These are phyloP conservation scores for Telmatherina bonti DNA, from an alignment of 2,797 vertebrate genomes.

Conservation along the genomic window DNA sequence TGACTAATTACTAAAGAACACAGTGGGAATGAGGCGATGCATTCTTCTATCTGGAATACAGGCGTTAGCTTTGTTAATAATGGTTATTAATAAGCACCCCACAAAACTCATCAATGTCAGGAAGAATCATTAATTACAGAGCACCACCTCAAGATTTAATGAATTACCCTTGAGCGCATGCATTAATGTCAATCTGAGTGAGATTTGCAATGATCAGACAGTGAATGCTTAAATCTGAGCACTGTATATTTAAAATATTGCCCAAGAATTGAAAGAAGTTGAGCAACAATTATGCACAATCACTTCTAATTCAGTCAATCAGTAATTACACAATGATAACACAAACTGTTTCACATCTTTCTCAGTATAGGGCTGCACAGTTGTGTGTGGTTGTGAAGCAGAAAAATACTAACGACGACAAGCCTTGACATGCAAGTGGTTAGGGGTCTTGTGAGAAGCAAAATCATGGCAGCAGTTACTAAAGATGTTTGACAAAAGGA, in stretches of 20 bases:
- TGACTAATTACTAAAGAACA: constrained; percentile 33
- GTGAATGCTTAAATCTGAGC: background rate
- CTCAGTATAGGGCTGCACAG: too few species aligned
- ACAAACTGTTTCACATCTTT: too few species aligned
- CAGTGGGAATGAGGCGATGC: background rate
- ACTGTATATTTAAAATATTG: too few species aligned
- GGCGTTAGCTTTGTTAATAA: background rate
- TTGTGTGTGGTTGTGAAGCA: too few species aligned
- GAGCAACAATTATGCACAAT: background rate
- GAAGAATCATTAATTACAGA: background rate
- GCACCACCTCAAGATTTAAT: background rate
- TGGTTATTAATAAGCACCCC: background rate
- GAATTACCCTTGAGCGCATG: background rate
- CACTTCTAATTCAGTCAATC: background rate
- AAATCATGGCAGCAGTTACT: too few species aligned
- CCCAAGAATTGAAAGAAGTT: background rate
- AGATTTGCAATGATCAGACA: background rate
- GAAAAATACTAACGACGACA: too few species aligned
- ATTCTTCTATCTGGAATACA: background rate
- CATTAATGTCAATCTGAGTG: background rate
- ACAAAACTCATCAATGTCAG: background rate
- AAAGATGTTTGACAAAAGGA: too few species aligned
- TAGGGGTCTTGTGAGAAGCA: too few species aligned
- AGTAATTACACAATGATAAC: too few species aligned
- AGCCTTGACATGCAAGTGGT: too few species aligned